phyloP scores from a whole-genome alignment of 1,140 invertebrate species.

The Heliconius himera region DNA sequence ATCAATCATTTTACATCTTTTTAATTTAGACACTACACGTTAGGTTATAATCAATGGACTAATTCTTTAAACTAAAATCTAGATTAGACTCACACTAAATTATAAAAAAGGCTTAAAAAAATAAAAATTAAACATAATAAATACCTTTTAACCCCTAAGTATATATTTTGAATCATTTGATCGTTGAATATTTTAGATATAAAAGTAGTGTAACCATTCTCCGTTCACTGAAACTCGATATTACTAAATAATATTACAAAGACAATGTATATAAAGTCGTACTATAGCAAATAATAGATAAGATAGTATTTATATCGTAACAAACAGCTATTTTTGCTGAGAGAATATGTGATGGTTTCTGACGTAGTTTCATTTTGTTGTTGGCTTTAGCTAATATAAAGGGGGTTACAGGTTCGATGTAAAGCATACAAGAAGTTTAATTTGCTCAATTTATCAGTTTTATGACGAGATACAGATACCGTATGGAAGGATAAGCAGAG shows the following conservation, averaged over 20 bases:
- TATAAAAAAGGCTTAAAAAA: neutral
- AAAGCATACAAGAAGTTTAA: neutral
- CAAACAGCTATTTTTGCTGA: neutral
- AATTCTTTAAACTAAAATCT: too few relatives aligned
- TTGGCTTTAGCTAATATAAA: neutral
- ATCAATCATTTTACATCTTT: too few relatives aligned
- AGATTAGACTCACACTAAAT: neutral
- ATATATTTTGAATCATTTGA: conserved; percentile 35
- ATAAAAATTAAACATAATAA: neutral
- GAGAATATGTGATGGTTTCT: conserved; percentile 12
- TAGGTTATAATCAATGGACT: too few relatives aligned
- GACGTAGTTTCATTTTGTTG: neutral
- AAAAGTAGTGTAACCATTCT: conserved; percentile 39
- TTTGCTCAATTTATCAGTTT: too few relatives aligned
- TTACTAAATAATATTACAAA: conserved; percentile 21
- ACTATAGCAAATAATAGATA: conserved; percentile 34
- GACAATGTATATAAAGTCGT: conserved; percentile 32
- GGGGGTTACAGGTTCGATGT: neutral
- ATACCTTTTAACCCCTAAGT: conserved; percentile 23
- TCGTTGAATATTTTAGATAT: conserved; percentile 42
- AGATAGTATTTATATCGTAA: conserved; percentile 20
- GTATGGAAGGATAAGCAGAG: too few relatives aligned
- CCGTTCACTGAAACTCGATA: conserved; percentile 17
- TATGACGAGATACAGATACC: too few relatives aligned
- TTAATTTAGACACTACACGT: too few relatives aligned